Base-by-base conservation (phyloP, 2,888 invertebrate genomes). In the Eustalomyia histrio region DNA sequence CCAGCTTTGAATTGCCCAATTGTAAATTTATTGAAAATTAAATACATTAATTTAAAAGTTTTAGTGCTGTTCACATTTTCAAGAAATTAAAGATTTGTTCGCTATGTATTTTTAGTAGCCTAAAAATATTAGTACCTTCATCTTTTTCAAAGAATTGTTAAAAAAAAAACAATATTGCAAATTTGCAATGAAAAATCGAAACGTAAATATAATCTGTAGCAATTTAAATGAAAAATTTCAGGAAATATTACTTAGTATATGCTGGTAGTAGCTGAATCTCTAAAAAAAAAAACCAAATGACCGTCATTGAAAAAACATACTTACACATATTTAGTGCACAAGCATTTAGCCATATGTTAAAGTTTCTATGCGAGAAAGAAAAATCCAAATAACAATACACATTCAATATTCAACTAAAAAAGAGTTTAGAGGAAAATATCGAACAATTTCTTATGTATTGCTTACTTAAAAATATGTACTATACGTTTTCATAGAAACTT, bases 301-400 rank as follows among this genome's bases (percentile, higher is more conserved):
- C 76, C 76, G 39, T 12, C 71, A 16, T 47, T 55, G 53, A 53
- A 35, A 76, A 55, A 33, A 21, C 21, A 7, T n/a, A n/a, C 65
- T 47, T 50, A 39, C 16, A 65, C 29, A 65, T 21, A 39, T 12
- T 12, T 39, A 39, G 39, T 53, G 60, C 35, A 14, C 43, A 61
- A 52, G 55, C 58, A 52, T 65, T 53, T 55, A 60, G 33, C 76
- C 76, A 55, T 72, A 72, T 72, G 65, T 65, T 67, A 67, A 43
- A 35, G 24, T 33, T 55, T 47, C 17, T 1, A 63, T 1, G 12
- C 4, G 57, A 52, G 18, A 33, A 52, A 50, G 21, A 14, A 50
- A 12, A 16, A 35, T 4, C 29, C 60, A 68, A 16, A 57, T 29
- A n/a, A n/a, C 29, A 29, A 33, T n/a, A n/a, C 14, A 57, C n/a